Percentiles rank a stretch among this genome's conserved stretches.
Conservation (phyloP, 2,797 vertebrate species). For the Enteromius thamalakanensis region DNA sequence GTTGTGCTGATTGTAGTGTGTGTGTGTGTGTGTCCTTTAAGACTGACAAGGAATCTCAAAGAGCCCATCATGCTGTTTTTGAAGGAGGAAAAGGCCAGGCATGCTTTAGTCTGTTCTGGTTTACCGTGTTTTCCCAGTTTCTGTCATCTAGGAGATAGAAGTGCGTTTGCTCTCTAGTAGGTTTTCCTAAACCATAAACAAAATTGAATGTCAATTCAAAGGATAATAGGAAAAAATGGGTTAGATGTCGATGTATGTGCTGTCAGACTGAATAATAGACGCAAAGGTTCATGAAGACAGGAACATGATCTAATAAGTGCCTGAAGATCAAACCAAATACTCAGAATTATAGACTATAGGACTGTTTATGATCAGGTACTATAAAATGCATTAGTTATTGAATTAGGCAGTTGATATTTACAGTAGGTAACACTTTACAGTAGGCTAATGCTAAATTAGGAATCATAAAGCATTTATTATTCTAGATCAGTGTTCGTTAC, state of each 20-base stretch:
- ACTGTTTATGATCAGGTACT: background rate
- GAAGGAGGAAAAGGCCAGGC: conserved; percentile 39
- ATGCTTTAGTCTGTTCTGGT: conserved; percentile 17
- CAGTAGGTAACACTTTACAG: background rate
- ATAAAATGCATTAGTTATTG: background rate
- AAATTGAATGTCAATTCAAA: conserved; percentile 30
- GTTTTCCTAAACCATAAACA: conserved; percentile 29
- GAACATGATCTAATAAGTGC: conserved; percentile 1
- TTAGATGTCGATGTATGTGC: background rate
- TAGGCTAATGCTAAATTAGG: background rate
- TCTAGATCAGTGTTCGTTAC: background rate
- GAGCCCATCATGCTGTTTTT: conserved; percentile 42
- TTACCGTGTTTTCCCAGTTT: conserved; percentile 30
- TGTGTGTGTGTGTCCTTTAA: conserved; percentile 17
- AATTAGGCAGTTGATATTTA: background rate
- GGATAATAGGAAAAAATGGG: background rate
- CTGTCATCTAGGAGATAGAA: conserved; percentile 21
- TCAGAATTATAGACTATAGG: background rate
- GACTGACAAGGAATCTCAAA: conserved; percentile 55
- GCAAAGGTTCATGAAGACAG: background rate
- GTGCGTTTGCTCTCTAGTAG: conserved; percentile 27
- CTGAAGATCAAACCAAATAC: background rate
- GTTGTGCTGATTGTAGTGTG: conserved; percentile 39
- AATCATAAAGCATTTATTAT: background rate
- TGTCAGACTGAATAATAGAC: conserved; percentile 13